Evolutionary conservation across 2,888 invertebrate species (phyloP).

Genomic region (Pyrochroa serraticornis): DNA sequence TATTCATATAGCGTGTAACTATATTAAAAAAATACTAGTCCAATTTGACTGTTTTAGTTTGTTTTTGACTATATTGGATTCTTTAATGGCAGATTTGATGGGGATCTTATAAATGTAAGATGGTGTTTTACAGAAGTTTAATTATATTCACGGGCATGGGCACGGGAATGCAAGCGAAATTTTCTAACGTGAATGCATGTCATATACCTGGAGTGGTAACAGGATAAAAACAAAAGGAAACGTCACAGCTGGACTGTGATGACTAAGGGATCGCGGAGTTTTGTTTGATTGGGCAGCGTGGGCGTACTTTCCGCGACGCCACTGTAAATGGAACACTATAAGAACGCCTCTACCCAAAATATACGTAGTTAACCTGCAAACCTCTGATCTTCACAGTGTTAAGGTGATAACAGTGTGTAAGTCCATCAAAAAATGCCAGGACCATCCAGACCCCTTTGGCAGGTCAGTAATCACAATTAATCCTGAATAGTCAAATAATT

Average conservation of each 20-base stretch:
- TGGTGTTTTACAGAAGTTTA: too few species aligned
- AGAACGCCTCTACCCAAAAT: conserved; percentile 47
- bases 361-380: conserved; percentile 48
- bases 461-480: conserved; percentile 60
- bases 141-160: too few species aligned
- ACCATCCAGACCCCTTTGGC: conserved; percentile 73
- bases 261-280: conserved; percentile 42
- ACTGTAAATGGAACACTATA: conserved; percentile 51
- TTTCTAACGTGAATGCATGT: not conserved
- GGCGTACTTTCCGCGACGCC: conserved; percentile 45
- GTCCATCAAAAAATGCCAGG: conserved; percentile 67
- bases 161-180: too few species aligned
- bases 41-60: too few species aligned
- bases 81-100: too few species aligned
- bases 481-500: too few species aligned
- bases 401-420: conserved; percentile 36
- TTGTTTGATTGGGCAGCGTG: conserved; percentile 39
- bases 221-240: not conserved
- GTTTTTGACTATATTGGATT: too few species aligned
- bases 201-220: not conserved
- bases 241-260: conserved; percentile 23
- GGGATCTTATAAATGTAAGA: too few species aligned
- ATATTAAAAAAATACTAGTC: too few species aligned
- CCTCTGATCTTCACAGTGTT: conserved; percentile 44
- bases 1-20: too few species aligned